These are phyloP conservation scores for Marmota monax DNA, from an alignment of 2,113 vertebrate species.

Conservation along the genomic window DNA sequence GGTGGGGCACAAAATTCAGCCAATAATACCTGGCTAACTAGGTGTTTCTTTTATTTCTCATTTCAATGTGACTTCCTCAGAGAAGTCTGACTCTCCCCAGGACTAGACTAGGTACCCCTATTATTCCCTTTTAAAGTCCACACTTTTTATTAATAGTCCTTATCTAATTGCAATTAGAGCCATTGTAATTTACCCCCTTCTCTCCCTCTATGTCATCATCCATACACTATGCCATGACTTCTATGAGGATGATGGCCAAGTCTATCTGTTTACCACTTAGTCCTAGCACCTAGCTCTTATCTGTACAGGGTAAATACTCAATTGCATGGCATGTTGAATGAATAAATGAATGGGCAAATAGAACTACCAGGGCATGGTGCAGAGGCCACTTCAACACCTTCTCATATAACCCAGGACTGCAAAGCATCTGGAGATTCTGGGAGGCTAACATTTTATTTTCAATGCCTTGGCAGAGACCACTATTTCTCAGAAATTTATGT, in stretches of 20 bases:
- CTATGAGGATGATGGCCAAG: neutral
- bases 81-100: neutral
- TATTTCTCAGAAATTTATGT: neutral
- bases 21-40: conserved; percentile 12
- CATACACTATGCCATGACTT: neutral
- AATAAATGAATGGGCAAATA: neutral
- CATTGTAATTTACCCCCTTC: neutral
- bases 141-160: neutral
- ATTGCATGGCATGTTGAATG: neutral
- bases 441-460: neutral
- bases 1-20: neutral
- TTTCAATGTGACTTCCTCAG: neutral
- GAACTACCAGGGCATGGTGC: neutral
- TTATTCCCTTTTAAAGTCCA: neutral
- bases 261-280: neutral
- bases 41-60: neutral
- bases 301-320: neutral
- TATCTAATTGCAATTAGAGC: neutral
- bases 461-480: neutral
- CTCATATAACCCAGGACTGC: neutral
- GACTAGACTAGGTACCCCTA: neutral
- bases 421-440: neutral
- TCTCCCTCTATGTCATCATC: neutral
- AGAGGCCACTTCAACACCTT: neutral
- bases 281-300: neutral